Evolutionary conservation across 2,113 vertebrate species (phyloP), one percentile per base, ranked within the genome.

Genomic region (Brachypteracias leptosomus): DNA sequence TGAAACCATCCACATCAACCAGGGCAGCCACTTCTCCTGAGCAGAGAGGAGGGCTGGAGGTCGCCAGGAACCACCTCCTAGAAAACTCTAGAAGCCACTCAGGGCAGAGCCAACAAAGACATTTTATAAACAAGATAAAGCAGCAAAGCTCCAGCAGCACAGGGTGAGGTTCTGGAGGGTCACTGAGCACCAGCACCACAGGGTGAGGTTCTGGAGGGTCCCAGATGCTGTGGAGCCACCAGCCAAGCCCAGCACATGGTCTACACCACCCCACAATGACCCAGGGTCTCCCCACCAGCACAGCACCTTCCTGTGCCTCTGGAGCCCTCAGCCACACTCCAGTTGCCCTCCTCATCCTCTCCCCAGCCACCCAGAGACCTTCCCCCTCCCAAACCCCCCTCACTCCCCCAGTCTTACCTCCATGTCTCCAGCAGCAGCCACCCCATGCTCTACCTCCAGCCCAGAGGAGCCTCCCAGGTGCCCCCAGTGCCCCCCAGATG

Each of bases 381-480:
- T 28, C 18, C 17, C 19, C 13, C 31, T 68, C 61, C 35, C 67
- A 44, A 38, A 2, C 9, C 11, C 58, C 26, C 9, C 16, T n/a
- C 12, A 2, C 7, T 26, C 19, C 42, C 13, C 31, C 33, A 4
- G 10, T 10, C 63, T 55, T 42, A 31, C 63, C 80, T 71, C 42
- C 36, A 3, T 1, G 4, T 24, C 38, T 35, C 58, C 51, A 65
- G 63, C 11, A 14, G 3, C 14, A 13, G 3, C 0, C 40, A 19
- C 28, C 55, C 13, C 9, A 2, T 5, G 0, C 42, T 16, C 76
- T 26, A 0, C 46, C 46, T 14, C 0, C 52, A 4, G 13, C 20
- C 4, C 0, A 0, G 12, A 35, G 54, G n/a, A 28, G 14, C 54
- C 24, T 20, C 35, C 3, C 6, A 7, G 35, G 5, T 10, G 40